Conservation (phyloP, 2,888 invertebrate genomes). For the Aplocera efformata region DNA sequence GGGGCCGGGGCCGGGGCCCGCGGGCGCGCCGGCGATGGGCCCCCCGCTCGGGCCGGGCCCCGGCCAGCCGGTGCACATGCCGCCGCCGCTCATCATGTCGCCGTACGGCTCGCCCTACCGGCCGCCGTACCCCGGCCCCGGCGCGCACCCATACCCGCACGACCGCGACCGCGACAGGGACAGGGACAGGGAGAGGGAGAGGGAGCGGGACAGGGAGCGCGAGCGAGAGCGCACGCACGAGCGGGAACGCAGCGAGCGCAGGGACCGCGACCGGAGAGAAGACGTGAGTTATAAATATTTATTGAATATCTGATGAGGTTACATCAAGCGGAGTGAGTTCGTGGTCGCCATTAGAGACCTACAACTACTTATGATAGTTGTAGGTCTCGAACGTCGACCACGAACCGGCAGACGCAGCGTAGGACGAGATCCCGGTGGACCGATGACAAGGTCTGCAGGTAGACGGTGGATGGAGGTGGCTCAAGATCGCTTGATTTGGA, state of each 20-base stretch:
- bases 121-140: conserved; percentile 38
- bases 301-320: not conserved
- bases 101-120: conserved; percentile 52
- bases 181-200: conserved; percentile 48
- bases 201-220: conserved; percentile 34
- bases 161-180: conserved; percentile 63
- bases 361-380: too few species aligned
- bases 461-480: too few species aligned
- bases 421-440: too few species aligned
- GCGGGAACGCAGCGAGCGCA: conserved; percentile 38
- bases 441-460: too few species aligned
- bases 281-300: conserved; percentile 41
- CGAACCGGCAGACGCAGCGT: too few species aligned
- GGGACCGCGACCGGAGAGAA: conserved; percentile 58
- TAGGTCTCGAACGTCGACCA: too few species aligned
- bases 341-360: too few species aligned
- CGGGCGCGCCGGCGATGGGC: conserved; percentile 37
- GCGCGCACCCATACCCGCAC: conserved; percentile 36
- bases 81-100: conserved; percentile 46
- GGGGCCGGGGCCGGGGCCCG: conserved; percentile 74
- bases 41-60: conserved; percentile 34
- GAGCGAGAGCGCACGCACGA: conserved; percentile 46
- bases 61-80: conserved; percentile 41
- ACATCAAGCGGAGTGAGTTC: too few species aligned
- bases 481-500: too few species aligned